phyloP scores from a whole-genome alignment of 1,140 invertebrate genomes.

The Musca vetustissima region DNA sequence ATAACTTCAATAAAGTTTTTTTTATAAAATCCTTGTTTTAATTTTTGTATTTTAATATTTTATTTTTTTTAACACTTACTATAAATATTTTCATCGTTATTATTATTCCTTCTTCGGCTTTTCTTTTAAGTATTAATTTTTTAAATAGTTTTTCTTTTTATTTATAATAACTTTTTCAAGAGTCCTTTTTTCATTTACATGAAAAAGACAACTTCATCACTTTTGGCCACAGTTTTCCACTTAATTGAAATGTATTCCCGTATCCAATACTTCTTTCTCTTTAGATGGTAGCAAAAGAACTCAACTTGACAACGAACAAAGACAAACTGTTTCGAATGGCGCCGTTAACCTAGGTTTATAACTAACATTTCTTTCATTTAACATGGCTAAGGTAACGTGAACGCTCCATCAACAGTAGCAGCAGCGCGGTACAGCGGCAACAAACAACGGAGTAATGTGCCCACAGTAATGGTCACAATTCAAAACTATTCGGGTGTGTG shows the following conservation, averaged over 20 bases:
- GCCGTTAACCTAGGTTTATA: slow-evolving; percentile 44
- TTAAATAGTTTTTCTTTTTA: not conserved
- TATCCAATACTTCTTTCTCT: not conserved
- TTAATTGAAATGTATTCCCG: not conserved
- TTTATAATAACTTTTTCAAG: not conserved
- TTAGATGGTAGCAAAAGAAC: slow-evolving; percentile 4
- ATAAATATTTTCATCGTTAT: slow-evolving; percentile 9
- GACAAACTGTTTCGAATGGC: slow-evolving; percentile 50
- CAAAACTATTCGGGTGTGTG: too few relatives aligned
- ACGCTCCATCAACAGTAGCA: too few relatives aligned
- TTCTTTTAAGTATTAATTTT: not conserved
- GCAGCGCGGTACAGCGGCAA: too few relatives aligned
- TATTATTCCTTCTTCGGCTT: not conserved
- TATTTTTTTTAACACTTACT: not conserved
- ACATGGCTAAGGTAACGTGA: slow-evolving; percentile 5
- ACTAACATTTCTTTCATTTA: slow-evolving; percentile 44
- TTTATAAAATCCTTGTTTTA: not conserved
- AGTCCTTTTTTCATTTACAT: too few relatives aligned
- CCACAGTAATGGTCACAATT: too few relatives aligned
- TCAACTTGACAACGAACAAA: slow-evolving; percentile 44
- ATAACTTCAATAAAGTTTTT: too few relatives aligned
- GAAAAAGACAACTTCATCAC: not conserved
- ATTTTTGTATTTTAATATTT: not conserved
- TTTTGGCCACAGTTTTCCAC: not conserved
- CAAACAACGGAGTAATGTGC: too few relatives aligned